These are phyloP conservation scores for Rhagophthalmus giganteus DNA, from an alignment of 2,888 invertebrate genomes.

Conservation along the genomic window DNA sequence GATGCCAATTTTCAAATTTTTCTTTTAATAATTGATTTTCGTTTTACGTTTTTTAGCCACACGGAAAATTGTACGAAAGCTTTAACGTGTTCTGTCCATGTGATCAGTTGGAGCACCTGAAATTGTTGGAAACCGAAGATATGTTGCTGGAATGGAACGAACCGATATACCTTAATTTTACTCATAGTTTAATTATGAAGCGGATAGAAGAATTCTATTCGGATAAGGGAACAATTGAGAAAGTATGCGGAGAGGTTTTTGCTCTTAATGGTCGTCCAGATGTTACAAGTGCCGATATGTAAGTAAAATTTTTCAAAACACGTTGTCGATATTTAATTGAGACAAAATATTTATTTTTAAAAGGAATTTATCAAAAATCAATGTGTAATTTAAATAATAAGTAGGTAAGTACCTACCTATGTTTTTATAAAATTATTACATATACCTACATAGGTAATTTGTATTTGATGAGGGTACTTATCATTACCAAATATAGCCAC, in stretches of 20 bases:
- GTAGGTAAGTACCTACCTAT: no score
- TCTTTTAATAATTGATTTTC: constrained; percentile 8
- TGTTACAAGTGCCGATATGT: constrained; percentile 64
- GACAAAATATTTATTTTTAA: no score
- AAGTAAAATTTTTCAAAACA: no score
- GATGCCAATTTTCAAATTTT: no score
- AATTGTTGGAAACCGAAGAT: constrained; percentile 75
- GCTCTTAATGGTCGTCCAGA: constrained; percentile 68
- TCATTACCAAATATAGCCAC: no score
- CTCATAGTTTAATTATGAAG: constrained; percentile 78
- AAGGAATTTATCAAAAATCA: no score
- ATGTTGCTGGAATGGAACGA: constrained; percentile 76
- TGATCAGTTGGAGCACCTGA: constrained; percentile 71
- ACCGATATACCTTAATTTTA: constrained; percentile 85
- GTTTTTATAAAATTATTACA: no score
- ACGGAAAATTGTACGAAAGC: constrained; percentile 79
- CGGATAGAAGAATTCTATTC: constrained; percentile 74
- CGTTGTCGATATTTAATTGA: no score
- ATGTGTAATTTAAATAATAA: no score
- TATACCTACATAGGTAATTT: no score
- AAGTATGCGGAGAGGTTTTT: constrained; percentile 80
- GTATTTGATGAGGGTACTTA: no score
- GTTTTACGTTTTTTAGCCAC: constrained; percentile 76
- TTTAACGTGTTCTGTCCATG: constrained; percentile 85
- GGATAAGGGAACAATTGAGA: constrained; percentile 66